These are phyloP conservation scores for Porphyrio hochstetteri DNA, from an alignment of 2,113 vertebrate genomes.

Conservation along the genomic window DNA sequence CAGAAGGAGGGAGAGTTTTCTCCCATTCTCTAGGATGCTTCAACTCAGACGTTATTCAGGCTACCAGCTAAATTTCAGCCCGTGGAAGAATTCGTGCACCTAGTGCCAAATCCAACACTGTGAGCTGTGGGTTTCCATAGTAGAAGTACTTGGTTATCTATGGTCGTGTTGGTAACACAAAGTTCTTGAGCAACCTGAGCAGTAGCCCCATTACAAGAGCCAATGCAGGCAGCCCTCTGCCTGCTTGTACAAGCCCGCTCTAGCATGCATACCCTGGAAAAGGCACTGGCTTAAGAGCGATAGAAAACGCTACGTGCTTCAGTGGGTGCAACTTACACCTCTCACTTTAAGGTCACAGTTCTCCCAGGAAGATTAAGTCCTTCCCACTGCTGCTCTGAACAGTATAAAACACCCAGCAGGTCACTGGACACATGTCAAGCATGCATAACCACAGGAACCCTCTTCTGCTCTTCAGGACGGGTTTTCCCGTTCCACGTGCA, in stretches of 20 bases:
- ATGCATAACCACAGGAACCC: neutral
- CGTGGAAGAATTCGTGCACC: neutral
- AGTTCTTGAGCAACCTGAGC: neutral
- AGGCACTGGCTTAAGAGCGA: neutral
- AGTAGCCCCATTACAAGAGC: neutral
- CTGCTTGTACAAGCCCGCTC: neutral
- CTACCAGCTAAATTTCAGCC: neutral
- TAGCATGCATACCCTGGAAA: neutral
- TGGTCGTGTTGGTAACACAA: neutral
- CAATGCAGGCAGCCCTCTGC: neutral
- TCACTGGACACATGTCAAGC: neutral
- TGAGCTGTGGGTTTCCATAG: neutral
- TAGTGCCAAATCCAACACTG: accelerated
- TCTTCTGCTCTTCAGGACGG: neutral
- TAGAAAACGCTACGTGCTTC: neutral
- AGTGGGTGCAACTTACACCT: neutral
- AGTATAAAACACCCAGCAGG: neutral
- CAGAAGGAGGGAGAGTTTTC: too few species aligned
- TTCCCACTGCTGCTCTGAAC: neutral
- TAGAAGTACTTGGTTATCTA: neutral
- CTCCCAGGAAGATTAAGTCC: neutral
- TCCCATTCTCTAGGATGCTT: neutral
- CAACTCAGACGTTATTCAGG: neutral
- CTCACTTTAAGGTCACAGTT: neutral
- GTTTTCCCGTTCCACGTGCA: neutral